Conservation (phyloP, 2,797 vertebrate genomes). For the Spinus olivaceus region DNA sequence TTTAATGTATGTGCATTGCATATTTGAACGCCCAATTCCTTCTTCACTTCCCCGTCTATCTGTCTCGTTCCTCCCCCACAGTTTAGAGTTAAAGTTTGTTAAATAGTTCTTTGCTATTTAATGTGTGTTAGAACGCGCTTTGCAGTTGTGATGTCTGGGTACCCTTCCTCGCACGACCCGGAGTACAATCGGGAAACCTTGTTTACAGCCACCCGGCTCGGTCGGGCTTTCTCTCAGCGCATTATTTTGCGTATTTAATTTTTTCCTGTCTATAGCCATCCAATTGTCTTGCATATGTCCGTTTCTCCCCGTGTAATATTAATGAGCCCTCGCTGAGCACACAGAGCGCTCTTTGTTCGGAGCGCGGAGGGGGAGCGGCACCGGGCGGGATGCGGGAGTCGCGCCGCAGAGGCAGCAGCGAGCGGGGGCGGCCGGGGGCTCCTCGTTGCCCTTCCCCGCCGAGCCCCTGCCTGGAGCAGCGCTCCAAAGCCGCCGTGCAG, state of each 20-base stretch:
- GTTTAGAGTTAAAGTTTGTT: neutral
- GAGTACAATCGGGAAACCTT: neutral
- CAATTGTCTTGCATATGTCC: neutral
- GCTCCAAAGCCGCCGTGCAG: neutral
- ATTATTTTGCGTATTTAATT: neutral
- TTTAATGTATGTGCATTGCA: neutral
- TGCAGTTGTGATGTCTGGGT: neutral
- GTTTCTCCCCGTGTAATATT: neutral
- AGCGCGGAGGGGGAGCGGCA: neutral
- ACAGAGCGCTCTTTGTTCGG: constrained; percentile 45
- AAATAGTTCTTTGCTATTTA: neutral
- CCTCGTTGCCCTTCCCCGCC: neutral
- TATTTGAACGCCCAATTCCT: neutral
- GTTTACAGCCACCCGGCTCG: neutral
- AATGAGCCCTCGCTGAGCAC: neutral
- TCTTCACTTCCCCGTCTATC: neutral
- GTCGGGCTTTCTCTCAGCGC: neutral
- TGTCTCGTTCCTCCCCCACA: neutral
- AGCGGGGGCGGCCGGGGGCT: neutral
- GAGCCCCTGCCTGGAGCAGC: neutral
- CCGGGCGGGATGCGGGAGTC: neutral
- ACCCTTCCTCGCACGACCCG: neutral
- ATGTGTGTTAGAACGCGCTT: neutral
- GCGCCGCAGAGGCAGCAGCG: neutral
- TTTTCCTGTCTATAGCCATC: neutral